Conservation (phyloP, 2,888 invertebrate species). For the Oxystoma pomonae region DNA sequence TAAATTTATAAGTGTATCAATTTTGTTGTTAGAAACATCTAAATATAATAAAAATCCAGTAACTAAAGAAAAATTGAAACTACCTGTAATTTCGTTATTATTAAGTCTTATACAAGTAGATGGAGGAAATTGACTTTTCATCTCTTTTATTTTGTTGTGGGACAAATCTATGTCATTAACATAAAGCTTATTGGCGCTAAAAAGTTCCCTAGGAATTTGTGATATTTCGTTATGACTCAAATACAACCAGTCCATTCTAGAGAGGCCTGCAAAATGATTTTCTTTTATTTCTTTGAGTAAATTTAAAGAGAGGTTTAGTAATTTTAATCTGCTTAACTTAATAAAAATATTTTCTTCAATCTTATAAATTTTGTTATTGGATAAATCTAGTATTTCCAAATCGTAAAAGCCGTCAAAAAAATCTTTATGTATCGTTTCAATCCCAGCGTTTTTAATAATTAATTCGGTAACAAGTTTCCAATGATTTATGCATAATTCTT, state of each 20-base stretch:
- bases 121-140: neutral
- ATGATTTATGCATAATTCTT: neutral
- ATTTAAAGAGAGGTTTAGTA: neutral
- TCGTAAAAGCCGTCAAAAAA: neutral
- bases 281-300: neutral
- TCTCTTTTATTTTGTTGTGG: neutral
- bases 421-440: neutral
- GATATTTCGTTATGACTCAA: neutral
- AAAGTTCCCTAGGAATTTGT: neutral
- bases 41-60: neutral
- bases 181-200: neutral
- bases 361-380: neutral
- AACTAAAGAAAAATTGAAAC: neutral
- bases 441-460: neutral
- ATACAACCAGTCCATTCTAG: neutral
- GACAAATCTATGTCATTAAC: neutral
- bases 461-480: neutral
- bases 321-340: neutral
- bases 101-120: neutral
- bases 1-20: neutral
- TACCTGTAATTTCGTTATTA: neutral
- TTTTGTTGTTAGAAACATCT: neutral
- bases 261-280: neutral
- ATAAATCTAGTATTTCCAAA: neutral
- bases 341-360: neutral